Base-by-base conservation (phyloP, 2,888 invertebrate species). In the Aquatica leii region DNA sequence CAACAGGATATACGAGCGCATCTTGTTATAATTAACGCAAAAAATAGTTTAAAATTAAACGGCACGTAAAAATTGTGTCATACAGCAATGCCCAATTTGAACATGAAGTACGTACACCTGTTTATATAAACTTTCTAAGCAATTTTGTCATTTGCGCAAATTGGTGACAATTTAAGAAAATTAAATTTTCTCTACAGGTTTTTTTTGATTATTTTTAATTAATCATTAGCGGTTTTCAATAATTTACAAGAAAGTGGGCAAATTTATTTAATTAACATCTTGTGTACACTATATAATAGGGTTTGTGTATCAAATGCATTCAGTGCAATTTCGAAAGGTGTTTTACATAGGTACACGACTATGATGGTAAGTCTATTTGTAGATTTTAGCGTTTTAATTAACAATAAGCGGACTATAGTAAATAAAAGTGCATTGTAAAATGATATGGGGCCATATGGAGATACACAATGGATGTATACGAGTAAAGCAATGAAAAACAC, bases 401-500 rank as follows among this genome's bases (percentile, higher is more conserved):
- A n/a, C n/a, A 15, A 43, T 43, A 15, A 15, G 17, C 14, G 17
- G 12, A 14, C 43, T 17, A 17, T 43, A 15, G 8, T 17, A 12
- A 37, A 43, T 15, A 14, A 43, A 43, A 43, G 15, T 17, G 15
- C 14, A 9, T 15, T 48, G 75, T 74, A 75, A 75, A 72, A 67
- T 65, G 75, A 75, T 75, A 73, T 56, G 62, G 48, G 41, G 66
- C 73, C 75, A 75, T 73, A 73, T 75, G 75, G 70, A 72, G 64
- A 60, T 71, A 60, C 69, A 77, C 76, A 77, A 77, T 77, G 70
- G 75, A 74, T 76, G 17, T 43, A 74, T 75, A 69, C 65, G 73
- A 74, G 76, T 76, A 73, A 69, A 67, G 69, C 68, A 69, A 69
- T 69, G 73, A 73, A 75, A 75, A 73, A 76, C 73, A 76, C 73